Percentiles rank a stretch among this genome's conserved stretches.
These are phyloP conservation scores for Podarcis lilfordi DNA, from an alignment of 2,797 vertebrate genomes.

Conservation along the genomic window DNA sequence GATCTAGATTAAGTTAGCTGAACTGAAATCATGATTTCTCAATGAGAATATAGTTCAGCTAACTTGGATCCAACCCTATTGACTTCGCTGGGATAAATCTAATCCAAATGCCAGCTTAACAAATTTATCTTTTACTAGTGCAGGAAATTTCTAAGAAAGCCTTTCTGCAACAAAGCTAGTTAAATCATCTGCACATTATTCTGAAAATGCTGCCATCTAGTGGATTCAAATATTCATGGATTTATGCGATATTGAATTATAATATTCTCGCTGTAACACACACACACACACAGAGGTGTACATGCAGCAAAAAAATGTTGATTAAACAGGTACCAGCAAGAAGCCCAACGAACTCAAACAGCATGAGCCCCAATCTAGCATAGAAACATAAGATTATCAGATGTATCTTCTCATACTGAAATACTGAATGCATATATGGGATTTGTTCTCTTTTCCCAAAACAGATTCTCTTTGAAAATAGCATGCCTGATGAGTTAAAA, in stretches of 20 bases:
- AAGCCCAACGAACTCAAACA: background rate
- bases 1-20: background rate
- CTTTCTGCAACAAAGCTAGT: background rate
- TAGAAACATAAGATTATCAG: background rate
- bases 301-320: background rate
- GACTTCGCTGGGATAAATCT: background rate
- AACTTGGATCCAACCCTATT: background rate
- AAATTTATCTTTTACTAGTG: background rate
- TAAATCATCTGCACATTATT: constrained; percentile 8
- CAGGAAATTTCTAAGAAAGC: background rate
- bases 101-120: too few relatives aligned
- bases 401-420: background rate
- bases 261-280: background rate
- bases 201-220: constrained; percentile 7
- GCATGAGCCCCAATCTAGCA: background rate
- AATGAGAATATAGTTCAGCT: too few relatives aligned
- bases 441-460: background rate
- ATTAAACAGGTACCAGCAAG: background rate
- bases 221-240: constrained; percentile 16
- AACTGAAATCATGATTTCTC: too few relatives aligned
- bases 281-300: too few relatives aligned
- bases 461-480: background rate
- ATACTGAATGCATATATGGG: too few relatives aligned
- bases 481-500: background rate
- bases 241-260: background rate